Evolutionary conservation across 2,113 vertebrate genomes (phyloP), one percentile per base, ranked within the genome.

Genomic region (Rhagologus leucostigma): DNA sequence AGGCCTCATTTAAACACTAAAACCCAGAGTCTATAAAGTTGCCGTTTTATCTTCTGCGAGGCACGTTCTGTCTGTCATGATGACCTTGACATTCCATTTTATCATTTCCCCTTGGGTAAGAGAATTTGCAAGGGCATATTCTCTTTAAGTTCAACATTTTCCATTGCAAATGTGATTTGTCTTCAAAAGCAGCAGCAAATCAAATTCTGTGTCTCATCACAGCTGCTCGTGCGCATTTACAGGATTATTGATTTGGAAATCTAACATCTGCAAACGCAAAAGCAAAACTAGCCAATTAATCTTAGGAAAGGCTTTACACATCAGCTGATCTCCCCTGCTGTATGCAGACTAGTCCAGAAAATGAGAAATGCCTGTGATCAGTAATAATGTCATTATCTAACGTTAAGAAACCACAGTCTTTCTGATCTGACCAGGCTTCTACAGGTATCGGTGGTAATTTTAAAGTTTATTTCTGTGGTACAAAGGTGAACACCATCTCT

Each of bases 11-110:
- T 21, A 49, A 87, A 50, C 6, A 2, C 21, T 46, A 52, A 82
- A 76, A 52, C 32, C 5, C 27, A 67, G 15, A 20, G 8, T 56
- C 11, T 41, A 44, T 30, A 11, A 32, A n/a, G 42, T 4, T 59
- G 39, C 6, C 13, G 15, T 50, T 85, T 76, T 24, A 23, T 85
- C 33, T 84, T 67, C 82, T 46, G 16, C 3, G 1, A 50, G 59
- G 42, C 16, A 30, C 3, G 0, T 20, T 24, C 22, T 39, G 30
- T n/a, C 87, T 85, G 63, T 87, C 79, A 37, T 20, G 4, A 56
- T 70, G 77, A 97, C 93, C 96, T 95, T 96, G 96, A 93, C 92
- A 87, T 95, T 93, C 69, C 63, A 3, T 90, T 96, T 92, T 84
- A 21, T 82, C 32, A 83, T 96, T 94, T 95, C 57, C 79, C 95